A percentile compares a stretch with the other conserved stretches of the same genome.
Conservation (phyloP, 2,888 invertebrate genomes). For the Drosophila sordidula region DNA sequence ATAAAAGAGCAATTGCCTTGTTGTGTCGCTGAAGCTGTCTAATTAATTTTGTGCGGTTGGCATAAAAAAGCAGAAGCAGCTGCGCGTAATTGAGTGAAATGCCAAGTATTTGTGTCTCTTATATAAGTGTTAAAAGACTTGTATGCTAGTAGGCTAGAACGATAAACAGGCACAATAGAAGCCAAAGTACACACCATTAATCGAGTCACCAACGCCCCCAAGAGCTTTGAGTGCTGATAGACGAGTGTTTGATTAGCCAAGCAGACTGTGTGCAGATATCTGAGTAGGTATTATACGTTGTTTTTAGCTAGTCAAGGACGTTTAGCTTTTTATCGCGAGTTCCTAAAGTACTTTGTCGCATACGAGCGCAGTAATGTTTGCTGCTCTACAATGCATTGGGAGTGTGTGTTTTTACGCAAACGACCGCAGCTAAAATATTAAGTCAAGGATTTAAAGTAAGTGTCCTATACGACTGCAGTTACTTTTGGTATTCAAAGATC, state of each 20-base stretch:
- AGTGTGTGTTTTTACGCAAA: too few relatives aligned
- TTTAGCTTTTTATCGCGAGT: conserved; percentile 1
- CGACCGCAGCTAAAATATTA: too few relatives aligned
- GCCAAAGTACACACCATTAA: conserved; percentile 1
- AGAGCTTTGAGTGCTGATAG: conserved; percentile 31
- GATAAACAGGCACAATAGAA: conserved; percentile 18
- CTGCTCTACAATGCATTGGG: too few relatives aligned
- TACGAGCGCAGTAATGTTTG: neutral
- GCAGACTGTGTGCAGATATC: conserved; percentile 1
- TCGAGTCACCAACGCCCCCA: conserved; percentile 10
- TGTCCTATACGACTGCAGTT: too few relatives aligned
- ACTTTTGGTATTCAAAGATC: too few relatives aligned
- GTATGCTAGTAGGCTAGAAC: conserved; percentile 9
- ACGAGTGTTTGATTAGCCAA: conserved; percentile 27
- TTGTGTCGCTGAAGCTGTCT: conserved; percentile 13
- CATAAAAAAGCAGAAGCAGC: conserved; percentile 12
- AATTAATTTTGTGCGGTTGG: conserved; percentile 19
- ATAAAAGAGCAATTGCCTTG: conserved; percentile 27
- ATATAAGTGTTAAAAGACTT: conserved; percentile 2
- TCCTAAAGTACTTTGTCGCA: neutral
- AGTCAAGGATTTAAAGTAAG: too few relatives aligned
- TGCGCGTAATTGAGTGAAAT: conserved; percentile 2
- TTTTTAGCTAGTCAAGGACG: conserved; percentile 33
- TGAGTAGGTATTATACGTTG: conserved; percentile 11
- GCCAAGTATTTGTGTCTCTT: neutral